Base-by-base conservation (phyloP, 2,113 vertebrate genomes). In the Varanus salvator region DNA sequence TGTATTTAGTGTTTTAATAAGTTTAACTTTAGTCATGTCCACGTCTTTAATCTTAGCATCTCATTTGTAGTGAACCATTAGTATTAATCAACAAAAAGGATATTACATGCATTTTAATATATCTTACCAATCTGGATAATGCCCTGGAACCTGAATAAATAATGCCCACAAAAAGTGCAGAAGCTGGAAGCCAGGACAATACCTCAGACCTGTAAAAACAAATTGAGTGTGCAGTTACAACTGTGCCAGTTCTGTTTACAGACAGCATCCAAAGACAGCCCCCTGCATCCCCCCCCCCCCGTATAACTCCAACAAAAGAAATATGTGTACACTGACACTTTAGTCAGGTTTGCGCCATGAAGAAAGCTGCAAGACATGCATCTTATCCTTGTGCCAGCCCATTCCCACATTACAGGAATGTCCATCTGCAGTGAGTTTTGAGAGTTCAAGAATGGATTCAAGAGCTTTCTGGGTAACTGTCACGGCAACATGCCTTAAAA, bases 141-240 rank as follows among this genome's bases (percentile, higher is more conserved):
- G 98, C 98, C 94, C 98, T 98, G 87, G 99, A 99, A 60, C 99
- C 99, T 11, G 98, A 98, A 83, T 99, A 99, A 95, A 99, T 99
- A 90, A 98, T 97, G 38, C 98, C 98, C 69, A 99, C 97, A 95
- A 99, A 99, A 84, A 99, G 94, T 68, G 98, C 68, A 0, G 98
- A 98, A 60, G 96, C 98, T 44, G 99, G 99, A 88, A 99, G 97
- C 98, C 98, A 99, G 0, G 97, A 97, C 75, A 98, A 85, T 92
- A 97, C 96, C 72, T 97, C 95, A 90, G 98, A 97, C 90, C 99
- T 99, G 95, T 52, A 93, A 92, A 89, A 92, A 93, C 38, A 87
- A 93, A 93, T 91, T 82, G 88, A 90, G 31, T 86, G 60, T 48
- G 38, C 48, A 81, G 90, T 85, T 78, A 85, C 89, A 82, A 88